These are phyloP conservation scores for Neodiprion virginianus DNA, from an alignment of 1,140 invertebrate species.

Conservation along the genomic window DNA sequence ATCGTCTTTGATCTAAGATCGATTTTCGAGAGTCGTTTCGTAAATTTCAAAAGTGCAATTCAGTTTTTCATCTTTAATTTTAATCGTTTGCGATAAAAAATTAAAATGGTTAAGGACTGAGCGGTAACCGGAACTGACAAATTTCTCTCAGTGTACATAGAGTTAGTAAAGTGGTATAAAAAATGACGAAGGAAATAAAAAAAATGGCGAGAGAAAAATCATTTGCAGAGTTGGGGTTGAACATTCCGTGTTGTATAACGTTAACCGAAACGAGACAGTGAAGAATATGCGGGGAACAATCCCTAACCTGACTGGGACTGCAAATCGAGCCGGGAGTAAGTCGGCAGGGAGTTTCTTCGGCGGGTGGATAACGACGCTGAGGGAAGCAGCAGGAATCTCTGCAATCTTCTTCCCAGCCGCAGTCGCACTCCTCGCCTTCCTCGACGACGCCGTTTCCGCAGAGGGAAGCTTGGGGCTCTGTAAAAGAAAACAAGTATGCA, in stretches of 20 bases:
- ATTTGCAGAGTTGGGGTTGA: not conserved
- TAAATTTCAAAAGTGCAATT: too few species aligned
- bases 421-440: slow-evolving; percentile 96
- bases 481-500: slow-evolving; percentile 33
- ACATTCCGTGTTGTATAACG: not conserved
- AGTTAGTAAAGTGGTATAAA: not conserved
- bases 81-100: too few species aligned
- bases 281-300: not conserved
- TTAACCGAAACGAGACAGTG: slow-evolving; percentile 1
- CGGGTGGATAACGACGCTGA: slow-evolving; percentile 77
- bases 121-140: too few species aligned
- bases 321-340: slow-evolving; percentile 78
- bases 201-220: not conserved
- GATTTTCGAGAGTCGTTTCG: too few species aligned
- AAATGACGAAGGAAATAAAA: not conserved
- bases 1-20: too few species aligned
- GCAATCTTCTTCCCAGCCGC: slow-evolving; percentile 96
- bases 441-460: slow-evolving; percentile 98
- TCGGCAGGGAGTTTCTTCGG: slow-evolving; percentile 83
- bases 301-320: slow-evolving; percentile 79
- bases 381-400: slow-evolving; percentile 93
- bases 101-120: too few species aligned
- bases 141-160: too few species aligned
- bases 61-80: too few species aligned
- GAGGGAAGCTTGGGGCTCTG: slow-evolving; percentile 86